Evolutionary conservation across 1,140 invertebrate genomes (phyloP), one percentile per base, ranked within the genome.

Genomic region (Brachionus sp.): DNA sequence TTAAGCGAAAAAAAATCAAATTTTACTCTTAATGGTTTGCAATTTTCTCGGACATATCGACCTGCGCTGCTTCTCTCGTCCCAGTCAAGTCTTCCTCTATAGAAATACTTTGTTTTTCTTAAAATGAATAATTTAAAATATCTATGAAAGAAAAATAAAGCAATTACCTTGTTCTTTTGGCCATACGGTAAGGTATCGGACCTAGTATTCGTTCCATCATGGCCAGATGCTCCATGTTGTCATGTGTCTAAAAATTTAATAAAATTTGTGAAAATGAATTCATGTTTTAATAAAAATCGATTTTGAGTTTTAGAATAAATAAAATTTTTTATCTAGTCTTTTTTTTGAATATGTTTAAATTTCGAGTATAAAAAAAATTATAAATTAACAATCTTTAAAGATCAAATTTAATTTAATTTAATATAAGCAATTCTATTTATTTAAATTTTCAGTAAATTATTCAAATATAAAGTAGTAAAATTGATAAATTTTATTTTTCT

Each of bases 131-230:
- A n/a, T n/a, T 33, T 9, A 77, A 77, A 35, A 33, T 6, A 64
- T 19, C 7, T 6, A 10, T n/a, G n/a, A 66, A 57, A 19, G n/a
- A 35, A 46, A 25, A 35, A 10, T 39, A 77, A 37, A 77, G 2
- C n/a, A 10, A 23, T 23, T 62, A 92, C 91, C 91, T 91, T 64
- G 96, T 97, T 91, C 96, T 97, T 84, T 94, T 92, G 16, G 94
- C 93, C 95, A 98, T 97, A 89, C 95, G 92, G 89, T 95, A 94
- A 57, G 97, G 97, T 87, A 99, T 93, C 84, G 94, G 92, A 64
- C 97, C 97, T 50, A 99, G 91, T 86, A 99, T 98, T 86, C 97
- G 91, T 88, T 99, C 96, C 96, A 99, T 99, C 96, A 99, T 99
- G 66, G 97, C 98, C 86, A 99, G 91, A 91, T 99, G 98, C 88